Base-by-base conservation (phyloP, 1,140 invertebrate genomes). In the Mamestra configurata region DNA sequence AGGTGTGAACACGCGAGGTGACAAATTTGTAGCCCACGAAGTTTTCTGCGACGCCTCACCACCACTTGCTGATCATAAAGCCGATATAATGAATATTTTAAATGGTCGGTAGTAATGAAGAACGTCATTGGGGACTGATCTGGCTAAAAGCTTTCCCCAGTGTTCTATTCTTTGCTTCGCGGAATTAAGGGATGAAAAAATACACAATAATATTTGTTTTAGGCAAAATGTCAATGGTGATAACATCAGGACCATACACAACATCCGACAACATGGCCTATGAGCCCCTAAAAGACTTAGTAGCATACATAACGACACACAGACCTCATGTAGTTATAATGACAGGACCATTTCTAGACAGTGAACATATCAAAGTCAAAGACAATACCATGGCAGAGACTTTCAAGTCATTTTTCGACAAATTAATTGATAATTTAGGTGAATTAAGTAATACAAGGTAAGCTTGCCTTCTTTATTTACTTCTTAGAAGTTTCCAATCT, bases 191-290 rank as follows among this genome's bases (percentile, higher is more conserved):
- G n/a, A n/a, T n/a, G n/a, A n/a, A n/a, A n/a, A n/a, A n/a, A n/a
- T n/a, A n/a, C n/a, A n/a, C n/a, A n/a, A n/a, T n/a, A n/a, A n/a
- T n/a, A n/a, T n/a, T 15, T 92, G 13, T 92, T 91, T 22, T 80
- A 95, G 96, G 96, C 61, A 94, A 95, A 51, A 77, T 98, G 15
- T 96, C 96, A 85, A 95, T 99, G 35, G 95, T 98, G 11, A 93
- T 98, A 11, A 98, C 97, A 11, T 96, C 97, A 27, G 98, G 98
- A 8, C 98, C 98, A 0, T 99, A 97, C 84, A 98, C 98, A 0
- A 96, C 97, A 0, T 95, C 96, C 7, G 97, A 98, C 71, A 97
- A 97, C 88, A 89, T 98, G 68, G 90, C 96, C 1, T 99, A 97
- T 92, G 97, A 98, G 84, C 98, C 98, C 0, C 93, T 99, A 11